Conservation (phyloP, 2,888 invertebrate species). For the Tuta absoluta region DNA sequence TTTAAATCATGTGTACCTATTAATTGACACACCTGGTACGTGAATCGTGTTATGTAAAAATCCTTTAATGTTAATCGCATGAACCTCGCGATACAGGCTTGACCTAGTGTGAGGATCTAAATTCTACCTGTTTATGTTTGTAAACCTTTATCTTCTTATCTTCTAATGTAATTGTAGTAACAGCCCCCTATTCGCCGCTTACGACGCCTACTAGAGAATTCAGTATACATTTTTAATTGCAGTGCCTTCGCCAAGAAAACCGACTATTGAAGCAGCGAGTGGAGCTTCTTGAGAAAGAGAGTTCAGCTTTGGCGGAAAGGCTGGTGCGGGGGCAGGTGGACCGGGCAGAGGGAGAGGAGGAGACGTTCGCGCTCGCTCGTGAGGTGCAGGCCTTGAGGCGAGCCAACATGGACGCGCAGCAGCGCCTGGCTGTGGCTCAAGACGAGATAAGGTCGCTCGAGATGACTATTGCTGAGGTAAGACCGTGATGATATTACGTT, state of each 20-base stretch:
- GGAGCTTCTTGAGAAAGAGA: conserved; percentile 96
- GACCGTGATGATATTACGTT: no score
- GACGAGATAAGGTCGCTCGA: conserved; percentile 94
- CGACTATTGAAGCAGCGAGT: conserved; percentile 96
- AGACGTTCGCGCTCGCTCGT: conserved; percentile 89
- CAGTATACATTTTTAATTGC: conserved; percentile 27
- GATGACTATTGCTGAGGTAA: conserved; percentile 83
- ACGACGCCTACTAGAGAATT: not conserved
- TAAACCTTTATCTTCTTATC: no score
- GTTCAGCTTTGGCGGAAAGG: conserved; percentile 95
- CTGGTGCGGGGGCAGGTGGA: conserved; percentile 96
- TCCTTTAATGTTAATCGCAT: no score
- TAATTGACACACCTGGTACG: no score
- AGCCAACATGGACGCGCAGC: conserved; percentile 93
- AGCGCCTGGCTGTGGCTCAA: conserved; percentile 93
- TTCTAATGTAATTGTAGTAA: no score
- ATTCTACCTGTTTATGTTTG: no score
- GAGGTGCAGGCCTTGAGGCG: conserved; percentile 94
- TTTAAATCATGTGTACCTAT: no score
- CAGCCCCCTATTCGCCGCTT: no score
- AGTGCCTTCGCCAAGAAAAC: conserved; percentile 94
- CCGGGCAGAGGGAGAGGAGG: conserved; percentile 97
- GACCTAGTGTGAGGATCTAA: no score
- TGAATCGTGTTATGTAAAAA: no score
- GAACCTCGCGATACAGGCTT: no score